Evolutionary conservation across 35 echinoderm and acorn worm genomes (phyloP).

Genomic region (Eucidaris tribuloides): DNA sequence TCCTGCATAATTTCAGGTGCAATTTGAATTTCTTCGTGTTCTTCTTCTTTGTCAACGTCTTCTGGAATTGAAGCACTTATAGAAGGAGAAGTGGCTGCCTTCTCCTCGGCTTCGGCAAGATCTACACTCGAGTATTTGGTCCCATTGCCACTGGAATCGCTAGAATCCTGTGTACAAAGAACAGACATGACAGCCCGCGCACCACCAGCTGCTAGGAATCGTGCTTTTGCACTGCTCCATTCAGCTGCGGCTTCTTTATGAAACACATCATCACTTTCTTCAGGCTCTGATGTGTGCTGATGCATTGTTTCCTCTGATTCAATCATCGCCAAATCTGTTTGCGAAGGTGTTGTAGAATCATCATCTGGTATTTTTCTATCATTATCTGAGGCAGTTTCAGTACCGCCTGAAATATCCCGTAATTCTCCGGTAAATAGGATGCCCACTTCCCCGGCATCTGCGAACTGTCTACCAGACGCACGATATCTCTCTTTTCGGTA

Average conservation of each 20-base stretch:
- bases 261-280: constrained; percentile 33
- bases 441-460: background rate
- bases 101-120: constrained; percentile 1
- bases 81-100: background rate
- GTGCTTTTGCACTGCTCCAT: constrained; percentile 82
- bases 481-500: constrained; percentile 15
- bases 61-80: background rate
- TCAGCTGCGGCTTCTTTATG: background rate
- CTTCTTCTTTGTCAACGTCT: background rate
- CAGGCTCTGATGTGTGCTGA: background rate
- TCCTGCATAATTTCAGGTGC: background rate
- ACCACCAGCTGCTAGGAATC: constrained; percentile 84
- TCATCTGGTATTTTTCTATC: no score
- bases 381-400: no score
- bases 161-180: constrained; percentile 78
- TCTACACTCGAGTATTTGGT: constrained; percentile 26
- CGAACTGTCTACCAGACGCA: constrained; percentile 1
- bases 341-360: no score
- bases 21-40: background rate
- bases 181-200: constrained; percentile 84
- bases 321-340: no score
- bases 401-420: constrained; percentile 1
- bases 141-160: constrained; percentile 45
- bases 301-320: no score
- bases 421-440: background rate